A percentile compares a stretch with the other conserved stretches of the same genome.
These are phyloP conservation scores for Phrynosoma blainvillii DNA, from an alignment of 2,113 vertebrate species.

Conservation along the genomic window DNA sequence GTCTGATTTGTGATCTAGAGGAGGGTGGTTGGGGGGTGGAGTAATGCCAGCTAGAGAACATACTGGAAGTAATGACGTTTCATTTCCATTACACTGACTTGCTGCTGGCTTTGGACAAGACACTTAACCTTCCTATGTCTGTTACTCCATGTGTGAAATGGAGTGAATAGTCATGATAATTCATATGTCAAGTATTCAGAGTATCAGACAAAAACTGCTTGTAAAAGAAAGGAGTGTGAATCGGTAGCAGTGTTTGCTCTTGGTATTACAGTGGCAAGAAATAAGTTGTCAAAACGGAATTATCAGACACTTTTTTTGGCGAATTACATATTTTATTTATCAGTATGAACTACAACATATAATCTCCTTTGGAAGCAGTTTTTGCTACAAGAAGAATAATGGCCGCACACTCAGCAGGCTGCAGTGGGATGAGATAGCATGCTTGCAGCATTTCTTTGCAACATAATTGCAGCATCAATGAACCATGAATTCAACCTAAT, in stretches of 20 bases:
- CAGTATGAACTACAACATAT: slow-evolving; percentile 43
- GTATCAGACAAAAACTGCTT: slow-evolving; percentile 30
- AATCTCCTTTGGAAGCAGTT: slow-evolving; percentile 55
- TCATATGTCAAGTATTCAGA: slow-evolving; percentile 55
- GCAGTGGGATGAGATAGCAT: slow-evolving; percentile 60
- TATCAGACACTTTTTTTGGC: slow-evolving; percentile 12
- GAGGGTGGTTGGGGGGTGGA: accelerated
- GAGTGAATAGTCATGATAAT: slow-evolving; percentile 64
- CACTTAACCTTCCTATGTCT: slow-evolving; percentile 30
- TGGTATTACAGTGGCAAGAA: slow-evolving; percentile 11
- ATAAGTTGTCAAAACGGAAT: slow-evolving; percentile 7
- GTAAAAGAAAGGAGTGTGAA: slow-evolving; percentile 25
- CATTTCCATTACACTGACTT: slow-evolving; percentile 20
- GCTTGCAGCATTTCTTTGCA: slow-evolving; percentile 72
- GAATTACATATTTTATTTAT: slow-evolving; percentile 12
- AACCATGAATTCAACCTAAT: slow-evolving; percentile 75
- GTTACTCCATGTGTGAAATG: slow-evolving; percentile 40
- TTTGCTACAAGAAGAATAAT: slow-evolving; percentile 63
- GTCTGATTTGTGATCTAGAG: not conserved
- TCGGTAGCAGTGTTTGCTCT: slow-evolving; percentile 40
- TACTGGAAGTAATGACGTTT: slow-evolving; percentile 3
- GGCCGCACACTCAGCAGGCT: slow-evolving; percentile 67
- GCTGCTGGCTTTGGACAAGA: slow-evolving; percentile 29
- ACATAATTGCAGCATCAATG: slow-evolving; percentile 74
- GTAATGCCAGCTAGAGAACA: not conserved